Base-by-base conservation (phyloP, 2,888 invertebrate species). In the Noctua comes region DNA sequence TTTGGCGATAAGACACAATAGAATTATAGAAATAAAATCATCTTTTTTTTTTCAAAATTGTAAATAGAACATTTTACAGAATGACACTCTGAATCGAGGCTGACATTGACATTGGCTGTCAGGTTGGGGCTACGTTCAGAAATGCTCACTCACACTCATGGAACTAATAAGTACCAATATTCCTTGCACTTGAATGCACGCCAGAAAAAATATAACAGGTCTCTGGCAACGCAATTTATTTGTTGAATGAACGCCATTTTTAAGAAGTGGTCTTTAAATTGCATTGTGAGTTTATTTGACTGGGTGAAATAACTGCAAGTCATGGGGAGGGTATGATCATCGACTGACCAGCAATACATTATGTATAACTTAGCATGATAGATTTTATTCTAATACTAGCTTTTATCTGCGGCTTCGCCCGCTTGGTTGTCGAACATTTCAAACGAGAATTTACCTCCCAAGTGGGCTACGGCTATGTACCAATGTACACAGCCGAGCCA, bases 71-170 rank as follows among this genome's bases (percentile, higher is more conserved):
- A 57, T 11, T n/a, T 36, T 40, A 0, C 21, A 21, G 0, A 48
- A 40, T 76, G 64, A 59, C 40, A 77, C 31, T 43, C 2, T 16
- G 24, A 65, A n/a, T 43, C 43, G n/a, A 73, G 51, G 51, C 6
- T 79, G 74, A 77, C 78, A 68, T 6, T 76, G 48, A 48, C 65
- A 10, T 31, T 24, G 3, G 1, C n/a, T 66, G 46, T 54, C 76
- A 76, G n/a, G 5, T 46, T 74, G 51, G 0, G 27, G 27, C 27
- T 43, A 21, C 76, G 75, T 75, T 76, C 51, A 64, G 8, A 7
- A 48, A 36, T 1, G 18, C 66, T 8, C 18, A 13, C 18, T 18
- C 24, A 46, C 7, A 8, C 7, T 65, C 65, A 36, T 73, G 18
- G 36, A 73, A 46, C 46, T 64, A 65, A n/a, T 40, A 65, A 0